Evolutionary conservation across 2,888 invertebrate species (phyloP), one percentile per base, ranked within the genome.

Genomic region (Agrochola litura): DNA sequence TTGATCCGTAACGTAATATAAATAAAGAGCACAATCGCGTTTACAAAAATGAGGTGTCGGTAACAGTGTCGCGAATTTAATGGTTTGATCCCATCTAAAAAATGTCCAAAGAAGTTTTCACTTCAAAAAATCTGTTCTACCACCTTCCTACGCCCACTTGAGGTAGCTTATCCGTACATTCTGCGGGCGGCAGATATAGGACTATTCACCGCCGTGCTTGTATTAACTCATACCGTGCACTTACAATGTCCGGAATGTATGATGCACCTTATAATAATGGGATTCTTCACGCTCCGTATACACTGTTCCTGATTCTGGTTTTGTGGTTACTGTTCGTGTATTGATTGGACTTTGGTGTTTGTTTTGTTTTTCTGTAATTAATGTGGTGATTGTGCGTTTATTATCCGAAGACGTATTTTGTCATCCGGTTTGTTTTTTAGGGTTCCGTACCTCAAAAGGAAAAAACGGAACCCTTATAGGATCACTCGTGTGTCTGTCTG

Each of bases 151-250:
- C 56, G 81, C 61, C 10, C 58, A 43, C 30, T 82, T 83, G 73
- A 83, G 83, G 88, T 85, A 88, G 86, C 89, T 87, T 89, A 89
- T 88, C 88, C 76, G 83, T 78, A 85, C 84, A 86, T 89, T 89
- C 83, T 81, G 78, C 65, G 43, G 54, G 83, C 82, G 82, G 87
- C 87, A 89, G 87, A 89, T 89, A 89, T 89, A 86, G 85, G 85
- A 85, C 86, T 88, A 87, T 87, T 85, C 85, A 85, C 88, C 77
- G 87, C 79, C 81, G 77, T 66, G 78, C 76, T 72, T 73, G 81
- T 88, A 87, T 88, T 88, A 89, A 88, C 89, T 89, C 89, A 89
- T 87, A 89, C 85, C 75, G 58, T 80, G 85, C 81, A 86, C 89
- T 86, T 84, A 79, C 80, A 72, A 76, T 84, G 79, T 79, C 74